phyloP scores from a whole-genome alignment of 2,888 invertebrate genomes.

The Eudemis profundana region DNA sequence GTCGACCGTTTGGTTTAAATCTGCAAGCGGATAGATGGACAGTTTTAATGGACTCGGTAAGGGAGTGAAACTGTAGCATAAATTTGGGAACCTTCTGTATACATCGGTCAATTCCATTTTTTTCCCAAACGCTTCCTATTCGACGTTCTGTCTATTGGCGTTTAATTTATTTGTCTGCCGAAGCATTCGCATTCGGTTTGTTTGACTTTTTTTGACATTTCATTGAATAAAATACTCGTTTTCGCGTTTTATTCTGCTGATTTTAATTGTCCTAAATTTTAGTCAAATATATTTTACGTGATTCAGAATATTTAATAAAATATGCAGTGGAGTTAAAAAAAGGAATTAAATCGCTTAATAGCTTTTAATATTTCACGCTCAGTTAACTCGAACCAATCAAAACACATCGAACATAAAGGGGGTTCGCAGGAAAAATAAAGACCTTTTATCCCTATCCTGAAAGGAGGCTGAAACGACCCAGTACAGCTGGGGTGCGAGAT shows the following conservation, averaged over 20 bases:
- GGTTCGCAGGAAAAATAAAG: slow-evolving; percentile 79
- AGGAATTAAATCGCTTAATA: slow-evolving; percentile 22
- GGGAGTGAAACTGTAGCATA: slow-evolving; percentile 72
- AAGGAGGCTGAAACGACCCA: slow-evolving; percentile 72
- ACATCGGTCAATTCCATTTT: slow-evolving; percentile 60
- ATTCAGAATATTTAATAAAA: background rate
- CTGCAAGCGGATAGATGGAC: slow-evolving; percentile 74
- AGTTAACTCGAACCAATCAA: slow-evolving; percentile 75
- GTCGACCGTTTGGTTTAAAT: slow-evolving; percentile 72
- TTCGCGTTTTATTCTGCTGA: slow-evolving; percentile 13
- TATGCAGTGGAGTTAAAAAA: background rate
- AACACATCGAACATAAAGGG: slow-evolving; percentile 68
- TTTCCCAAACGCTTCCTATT: slow-evolving; percentile 59
- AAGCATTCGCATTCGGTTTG: slow-evolving; percentile 54
- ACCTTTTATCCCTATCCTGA: slow-evolving; percentile 77
- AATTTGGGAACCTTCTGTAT: slow-evolving; percentile 66
- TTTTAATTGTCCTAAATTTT: background rate
- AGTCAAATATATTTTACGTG: background rate
- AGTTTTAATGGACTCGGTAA: slow-evolving; percentile 76
- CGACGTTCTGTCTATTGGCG: slow-evolving; percentile 64
- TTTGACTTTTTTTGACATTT: slow-evolving; percentile 50
- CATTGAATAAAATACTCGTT: slow-evolving; percentile 34
- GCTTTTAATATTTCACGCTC: slow-evolving; percentile 56
- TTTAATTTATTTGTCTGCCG: slow-evolving; percentile 74
- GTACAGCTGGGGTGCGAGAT: slow-evolving; percentile 75